phyloP scores from a whole-genome alignment of 1,140 invertebrate genomes.

The Drosophila biarmipes region DNA sequence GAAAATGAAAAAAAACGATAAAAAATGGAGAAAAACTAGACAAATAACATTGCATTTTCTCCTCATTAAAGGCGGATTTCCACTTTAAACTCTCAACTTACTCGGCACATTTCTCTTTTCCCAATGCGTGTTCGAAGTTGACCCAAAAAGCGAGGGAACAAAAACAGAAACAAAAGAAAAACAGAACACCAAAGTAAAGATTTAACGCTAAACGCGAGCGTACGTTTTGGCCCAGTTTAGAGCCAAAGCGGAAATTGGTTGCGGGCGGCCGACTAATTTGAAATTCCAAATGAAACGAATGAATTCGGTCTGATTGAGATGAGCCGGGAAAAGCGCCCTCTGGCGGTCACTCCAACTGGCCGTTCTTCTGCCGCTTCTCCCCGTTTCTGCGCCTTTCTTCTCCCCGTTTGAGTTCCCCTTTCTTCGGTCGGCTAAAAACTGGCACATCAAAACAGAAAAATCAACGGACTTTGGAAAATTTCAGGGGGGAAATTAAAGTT shows the following conservation, averaged over 20 bases:
- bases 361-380: slow-evolving; percentile 2
- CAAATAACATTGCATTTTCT: slow-evolving; percentile 44
- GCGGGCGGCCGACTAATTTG: slow-evolving; percentile 32
- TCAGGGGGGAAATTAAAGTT: neutral
- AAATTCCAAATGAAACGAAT: slow-evolving; percentile 47
- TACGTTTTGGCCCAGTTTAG: slow-evolving; percentile 44
- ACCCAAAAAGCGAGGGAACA: slow-evolving; percentile 27
- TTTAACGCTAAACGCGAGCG: slow-evolving; percentile 32
- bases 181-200: slow-evolving; percentile 17
- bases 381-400: neutral
- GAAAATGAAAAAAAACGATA: slow-evolving; percentile 3
- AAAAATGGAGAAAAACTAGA: slow-evolving; percentile 1
- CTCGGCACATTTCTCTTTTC: slow-evolving; percentile 46
- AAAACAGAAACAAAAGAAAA: neutral
- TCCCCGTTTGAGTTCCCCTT: neutral
- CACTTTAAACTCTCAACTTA: slow-evolving; percentile 59
- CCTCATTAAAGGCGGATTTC: slow-evolving; percentile 60
- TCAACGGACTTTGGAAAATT: slow-evolving; percentile 3
- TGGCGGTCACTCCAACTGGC: slow-evolving; percentile 7
- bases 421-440: slow-evolving; percentile 4
- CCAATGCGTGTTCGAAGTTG: slow-evolving; percentile 40
- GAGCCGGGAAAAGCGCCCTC: slow-evolving; percentile 30
- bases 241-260: slow-evolving; percentile 43
- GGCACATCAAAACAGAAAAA: slow-evolving; percentile 28
- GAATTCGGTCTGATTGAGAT: slow-evolving; percentile 41